Percentiles rank a stretch among this genome's conserved stretches.
phyloP scores from a whole-genome alignment of 1,140 invertebrate species.

The Theocolax elegans region DNA sequence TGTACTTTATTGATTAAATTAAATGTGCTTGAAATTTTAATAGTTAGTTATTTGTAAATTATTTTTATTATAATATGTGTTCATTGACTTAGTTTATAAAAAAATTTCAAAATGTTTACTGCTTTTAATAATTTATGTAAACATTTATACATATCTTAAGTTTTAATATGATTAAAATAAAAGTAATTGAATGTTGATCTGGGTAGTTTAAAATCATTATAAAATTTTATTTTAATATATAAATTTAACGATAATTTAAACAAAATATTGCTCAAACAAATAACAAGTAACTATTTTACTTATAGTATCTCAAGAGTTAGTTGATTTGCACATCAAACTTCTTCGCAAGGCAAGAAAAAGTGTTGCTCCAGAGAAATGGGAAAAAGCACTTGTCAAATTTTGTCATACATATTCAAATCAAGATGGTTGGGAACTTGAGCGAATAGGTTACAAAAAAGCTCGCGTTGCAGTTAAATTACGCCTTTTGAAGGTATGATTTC shows the following conservation, averaged over 20 bases:
- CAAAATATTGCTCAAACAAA: neutral
- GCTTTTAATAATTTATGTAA: too few relatives aligned
- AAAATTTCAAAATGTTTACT: too few relatives aligned
- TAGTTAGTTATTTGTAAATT: too few relatives aligned
- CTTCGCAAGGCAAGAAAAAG: slow-evolving; percentile 87
- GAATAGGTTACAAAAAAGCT: slow-evolving; percentile 95
- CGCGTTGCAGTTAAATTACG: slow-evolving; percentile 87
- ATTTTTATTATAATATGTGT: too few relatives aligned
- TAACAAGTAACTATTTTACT: slow-evolving; percentile 47
- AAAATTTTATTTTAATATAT: neutral
- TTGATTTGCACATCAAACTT: slow-evolving; percentile 90
- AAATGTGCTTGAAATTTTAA: too few relatives aligned
- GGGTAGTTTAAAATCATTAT: too few relatives aligned
- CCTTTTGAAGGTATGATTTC: slow-evolving; percentile 79
- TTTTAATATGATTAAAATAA: too few relatives aligned
- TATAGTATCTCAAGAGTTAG: slow-evolving; percentile 81
- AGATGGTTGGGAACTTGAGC: slow-evolving; percentile 96
- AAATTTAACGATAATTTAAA: neutral
- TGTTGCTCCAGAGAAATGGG: slow-evolving; percentile 90
- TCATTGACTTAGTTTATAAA: too few relatives aligned
- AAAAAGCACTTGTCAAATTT: slow-evolving; percentile 89
- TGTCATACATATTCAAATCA: slow-evolving; percentile 88
- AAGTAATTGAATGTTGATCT: too few relatives aligned
- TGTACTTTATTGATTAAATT: too few relatives aligned
- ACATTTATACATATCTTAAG: too few relatives aligned